Base-by-base conservation (phyloP, 2,113 vertebrate genomes). In the Corythaeola cristata region DNA sequence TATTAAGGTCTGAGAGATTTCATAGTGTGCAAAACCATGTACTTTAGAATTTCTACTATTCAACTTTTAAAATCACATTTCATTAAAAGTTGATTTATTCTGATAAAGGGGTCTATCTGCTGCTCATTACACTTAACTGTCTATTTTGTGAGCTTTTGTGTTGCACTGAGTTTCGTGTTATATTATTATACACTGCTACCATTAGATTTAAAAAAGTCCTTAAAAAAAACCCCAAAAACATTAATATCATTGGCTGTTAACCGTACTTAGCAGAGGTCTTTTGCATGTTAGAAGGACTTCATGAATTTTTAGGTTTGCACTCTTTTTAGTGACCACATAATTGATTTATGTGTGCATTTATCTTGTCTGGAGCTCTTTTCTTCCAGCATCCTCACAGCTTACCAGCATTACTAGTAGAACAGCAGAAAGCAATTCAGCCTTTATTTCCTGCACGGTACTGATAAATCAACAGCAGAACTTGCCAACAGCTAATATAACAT, bases 251-350 rank as follows among this genome's bases (percentile, higher is more conserved):
- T 44, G 32, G 11, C 28, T 72, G 15, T 55, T 73, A 79, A 53
- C 8, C 85, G 26, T 59, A n/a, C 15, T 27, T 83, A 60, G 21
- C 8, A 82, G 20, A 80, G 45, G 15, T 83, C 14, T 44, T 55
- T 10, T 90, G 22, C 10, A 30, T 73, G 24, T 68, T 23, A 56
- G 22, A 37, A 8, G 64, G 35, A 33, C 15, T 44, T 75, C 19
- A 45, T 24, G 52, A 63, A 45, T 58, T 62, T 35, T 72, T 75
- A 83, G 18, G 9, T 18, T 83, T 76, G 12, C 18, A 35, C 12
- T 60, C 2, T 27, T 90, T 92, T 75, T 69, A 26, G 18, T 0
- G 0, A 39, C 5, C 0, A 10, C 66, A 27, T 35, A 21, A 68
- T 55, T 75, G 21, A 39, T 41, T 32, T 15, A 44, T 37, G 11